phyloP scores from a whole-genome alignment of 1,140 invertebrate genomes.

The Pseudomyrmex sp. region DNA sequence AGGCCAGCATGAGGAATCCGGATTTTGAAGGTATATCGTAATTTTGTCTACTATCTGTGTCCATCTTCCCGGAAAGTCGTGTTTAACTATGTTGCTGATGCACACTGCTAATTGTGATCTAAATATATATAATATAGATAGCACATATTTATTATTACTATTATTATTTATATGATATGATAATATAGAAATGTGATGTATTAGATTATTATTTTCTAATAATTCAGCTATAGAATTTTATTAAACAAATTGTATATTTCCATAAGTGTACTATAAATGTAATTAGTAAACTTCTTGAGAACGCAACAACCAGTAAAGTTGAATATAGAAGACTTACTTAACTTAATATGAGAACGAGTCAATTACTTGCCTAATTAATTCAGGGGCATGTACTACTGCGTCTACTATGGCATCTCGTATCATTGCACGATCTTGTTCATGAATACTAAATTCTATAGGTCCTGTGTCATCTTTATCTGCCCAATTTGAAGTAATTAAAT shows the following conservation, averaged over 20 bases:
- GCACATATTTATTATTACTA: constrained; percentile 13
- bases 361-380: constrained; percentile 90
- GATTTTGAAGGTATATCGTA: constrained; percentile 91
- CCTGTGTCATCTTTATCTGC: constrained; percentile 91
- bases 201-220: too few relatives aligned
- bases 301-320: too few relatives aligned
- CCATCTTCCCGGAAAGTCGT: constrained; percentile 98
- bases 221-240: too few relatives aligned
- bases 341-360: neutral
- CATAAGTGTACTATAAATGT: too few relatives aligned
- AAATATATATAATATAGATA: constrained; percentile 73
- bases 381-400: constrained; percentile 96
- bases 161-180: neutral
- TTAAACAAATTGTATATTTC: too few relatives aligned
- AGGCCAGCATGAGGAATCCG: constrained; percentile 94
- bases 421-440: constrained; percentile 98
- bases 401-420: constrained; percentile 97
- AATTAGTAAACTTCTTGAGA: too few relatives aligned
- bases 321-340: too few relatives aligned
- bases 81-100: constrained; percentile 96
- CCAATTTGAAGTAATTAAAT: constrained; percentile 96
- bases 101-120: constrained; percentile 96
- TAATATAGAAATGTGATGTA: too few relatives aligned
- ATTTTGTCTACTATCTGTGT: constrained; percentile 98
- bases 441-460: constrained; percentile 93